Base-by-base conservation (phyloP, 2,888 invertebrate species). In the Celastrina argiolus region DNA sequence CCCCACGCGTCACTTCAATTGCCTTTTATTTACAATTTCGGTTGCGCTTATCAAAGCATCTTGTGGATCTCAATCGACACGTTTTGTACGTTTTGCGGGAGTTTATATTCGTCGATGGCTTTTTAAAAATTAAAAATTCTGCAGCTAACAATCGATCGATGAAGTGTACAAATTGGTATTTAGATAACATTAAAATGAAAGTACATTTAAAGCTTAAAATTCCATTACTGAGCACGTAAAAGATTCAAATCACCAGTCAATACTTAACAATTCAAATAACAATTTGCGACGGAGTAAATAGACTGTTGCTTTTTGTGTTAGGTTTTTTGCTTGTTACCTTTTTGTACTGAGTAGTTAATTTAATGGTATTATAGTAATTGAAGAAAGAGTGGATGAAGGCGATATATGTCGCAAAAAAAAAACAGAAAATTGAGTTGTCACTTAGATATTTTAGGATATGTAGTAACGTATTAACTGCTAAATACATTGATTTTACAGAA, bases 1-100 rank as follows among this genome's bases (percentile, higher is more conserved):
- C 75, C 68, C 72, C 67, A 69, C 68, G 69, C 68, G 67, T 70
- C 71, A 72, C 51, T 51, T 59, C 61, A 74, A 74, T 73, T 72
- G 73, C 67, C 69, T 73, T 64, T 45, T 64, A 64, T 64, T 64
- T 56, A 56, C 66, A 61, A 39, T 61, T 61, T 61, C 22, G 39
- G 61, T 39, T 18, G 18, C 31, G 31, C 28, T 39, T 61, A 61
- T 61, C 61, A 36, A 39, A 61, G 14, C 61, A 61, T 61, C 61
- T 61, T 18, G 39, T 31, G 58, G 14, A 14, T 56, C 39, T 61
- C 39, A 61, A 39, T 39, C 22, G 22, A 61, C 61, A 36, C 39
- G 36, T 22, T 51, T 51, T 51, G 51, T 12, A 22, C 5, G 51
- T 51, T 51, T 22, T 26, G 14, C 22, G 22, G 4, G 51, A n/a